Evolutionary conservation across 2,888 invertebrate genomes (phyloP).

Genomic region (Amphimallon solstitiale): DNA sequence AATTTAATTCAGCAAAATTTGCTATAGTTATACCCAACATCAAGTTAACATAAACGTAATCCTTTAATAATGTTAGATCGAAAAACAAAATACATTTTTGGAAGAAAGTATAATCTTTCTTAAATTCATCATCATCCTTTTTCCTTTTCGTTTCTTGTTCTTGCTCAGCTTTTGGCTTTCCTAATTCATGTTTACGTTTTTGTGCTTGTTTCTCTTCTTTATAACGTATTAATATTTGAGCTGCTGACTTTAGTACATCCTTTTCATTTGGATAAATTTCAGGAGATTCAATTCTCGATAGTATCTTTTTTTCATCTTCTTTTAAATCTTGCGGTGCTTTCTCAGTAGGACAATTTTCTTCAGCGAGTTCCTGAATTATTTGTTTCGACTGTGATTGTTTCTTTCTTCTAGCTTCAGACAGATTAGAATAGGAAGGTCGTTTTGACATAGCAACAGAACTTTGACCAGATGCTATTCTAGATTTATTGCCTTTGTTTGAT

Average conservation of each 20-base stretch:
- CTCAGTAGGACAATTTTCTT: slow-evolving; percentile 55
- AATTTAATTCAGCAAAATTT: slow-evolving; percentile 77
- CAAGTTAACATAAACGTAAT: slow-evolving; percentile 75
- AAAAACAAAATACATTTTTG: slow-evolving; percentile 73
- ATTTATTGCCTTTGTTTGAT: slow-evolving; percentile 61
- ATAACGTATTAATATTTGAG: slow-evolving; percentile 66
- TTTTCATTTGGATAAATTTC: slow-evolving; percentile 61
- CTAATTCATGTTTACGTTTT: slow-evolving; percentile 32
- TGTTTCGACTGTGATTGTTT: slow-evolving; percentile 48
- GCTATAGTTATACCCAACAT: slow-evolving; percentile 78
- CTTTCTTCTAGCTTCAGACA: slow-evolving; percentile 50
- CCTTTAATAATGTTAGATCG: slow-evolving; percentile 75
- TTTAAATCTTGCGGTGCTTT: slow-evolving; percentile 61
- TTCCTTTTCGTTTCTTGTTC: slow-evolving; percentile 35
- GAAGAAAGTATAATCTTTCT: slow-evolving; percentile 62
- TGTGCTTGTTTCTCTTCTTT: slow-evolving; percentile 44
- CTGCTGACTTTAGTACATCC: slow-evolving; percentile 69
- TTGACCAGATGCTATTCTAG: slow-evolving; percentile 46
- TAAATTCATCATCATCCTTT: slow-evolving; percentile 47
- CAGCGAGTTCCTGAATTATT: slow-evolving; percentile 49
- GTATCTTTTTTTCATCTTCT: slow-evolving; percentile 64
- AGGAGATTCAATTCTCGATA: slow-evolving; percentile 44
- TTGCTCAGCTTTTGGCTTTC: slow-evolving; percentile 29
- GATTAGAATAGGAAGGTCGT: slow-evolving; percentile 52
- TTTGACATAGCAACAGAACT: slow-evolving; percentile 62